Conservation (phyloP, 2,113 vertebrate genomes). For the Hyperopisus bebe region DNA sequence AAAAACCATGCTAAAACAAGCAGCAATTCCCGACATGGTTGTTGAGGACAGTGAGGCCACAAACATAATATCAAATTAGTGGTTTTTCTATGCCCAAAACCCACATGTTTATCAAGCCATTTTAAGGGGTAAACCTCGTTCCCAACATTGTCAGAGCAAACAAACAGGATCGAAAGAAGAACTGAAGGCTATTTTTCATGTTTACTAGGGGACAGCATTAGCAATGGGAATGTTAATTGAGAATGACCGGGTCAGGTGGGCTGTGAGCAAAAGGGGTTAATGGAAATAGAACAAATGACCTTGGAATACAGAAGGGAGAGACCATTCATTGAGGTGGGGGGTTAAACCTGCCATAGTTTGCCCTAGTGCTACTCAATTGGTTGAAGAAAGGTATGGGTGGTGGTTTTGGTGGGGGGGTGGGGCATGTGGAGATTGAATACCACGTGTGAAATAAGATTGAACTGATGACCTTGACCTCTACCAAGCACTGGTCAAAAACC, state of each 20-base stretch:
- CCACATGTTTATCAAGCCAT: not conserved
- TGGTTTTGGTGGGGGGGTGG: not conserved
- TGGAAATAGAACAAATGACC: not conserved
- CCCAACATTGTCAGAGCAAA: not conserved
- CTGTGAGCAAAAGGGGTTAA: not conserved
- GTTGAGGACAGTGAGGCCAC: not conserved
- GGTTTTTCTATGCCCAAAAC: not conserved
- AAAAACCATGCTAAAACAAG: not conserved
- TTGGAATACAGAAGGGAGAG: not conserved
- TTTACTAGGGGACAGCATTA: not conserved
- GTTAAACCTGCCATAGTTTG: not conserved
- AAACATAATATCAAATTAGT: not conserved
- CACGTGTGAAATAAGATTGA: conserved; percentile 1
- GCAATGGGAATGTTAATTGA: not conserved
- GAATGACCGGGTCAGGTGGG: not conserved
- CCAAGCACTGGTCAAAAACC: not conserved
- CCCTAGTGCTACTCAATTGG: not conserved
- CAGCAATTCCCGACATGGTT: not conserved
- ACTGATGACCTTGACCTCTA: conserved; percentile 10
- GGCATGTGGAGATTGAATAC: not conserved
- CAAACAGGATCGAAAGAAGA: not conserved
- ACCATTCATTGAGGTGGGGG: not conserved
- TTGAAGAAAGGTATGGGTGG: not conserved
- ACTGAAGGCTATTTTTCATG: conserved; percentile 1
- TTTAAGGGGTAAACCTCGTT: not conserved